Evolutionary conservation across 2,797 vertebrate species (phyloP).

Genomic region (Diplodus sargus): DNA sequence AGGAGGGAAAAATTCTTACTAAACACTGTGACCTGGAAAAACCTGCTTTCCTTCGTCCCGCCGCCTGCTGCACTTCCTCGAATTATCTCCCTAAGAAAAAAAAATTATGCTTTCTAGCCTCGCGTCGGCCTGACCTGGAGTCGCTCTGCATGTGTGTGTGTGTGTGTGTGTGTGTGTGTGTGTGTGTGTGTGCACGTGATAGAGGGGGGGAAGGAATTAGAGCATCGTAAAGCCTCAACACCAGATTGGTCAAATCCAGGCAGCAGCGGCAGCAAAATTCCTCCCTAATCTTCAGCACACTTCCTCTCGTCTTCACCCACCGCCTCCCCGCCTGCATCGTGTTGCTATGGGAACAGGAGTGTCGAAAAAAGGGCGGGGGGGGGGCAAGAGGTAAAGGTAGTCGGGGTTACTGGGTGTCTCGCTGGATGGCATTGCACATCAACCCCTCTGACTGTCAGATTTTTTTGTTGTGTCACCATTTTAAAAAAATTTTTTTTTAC

Average conservation of each 20-base stretch:
- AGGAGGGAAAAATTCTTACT: neutral
- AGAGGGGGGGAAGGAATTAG: constrained; percentile 68
- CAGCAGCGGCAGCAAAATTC: constrained; percentile 74
- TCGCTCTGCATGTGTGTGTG: constrained; percentile 34
- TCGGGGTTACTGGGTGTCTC: constrained; percentile 42
- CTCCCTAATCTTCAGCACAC: constrained; percentile 77
- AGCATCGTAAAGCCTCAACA: constrained; percentile 77
- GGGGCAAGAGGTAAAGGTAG: constrained; percentile 50
- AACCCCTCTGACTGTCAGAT: constrained; percentile 12
- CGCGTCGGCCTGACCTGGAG: constrained; percentile 58
- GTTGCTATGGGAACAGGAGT: constrained; percentile 78
- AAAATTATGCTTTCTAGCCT: constrained; percentile 59
- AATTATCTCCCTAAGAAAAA: constrained; percentile 53
- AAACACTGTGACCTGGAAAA: constrained; percentile 1
- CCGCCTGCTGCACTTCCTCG: constrained; percentile 24
- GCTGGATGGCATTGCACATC: constrained; percentile 33
- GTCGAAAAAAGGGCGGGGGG: neutral
- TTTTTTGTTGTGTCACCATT: neutral
- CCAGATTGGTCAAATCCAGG: constrained; percentile 81
- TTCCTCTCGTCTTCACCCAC: constrained; percentile 56
- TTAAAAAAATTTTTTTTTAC: neutral
- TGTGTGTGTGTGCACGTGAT: constrained; percentile 40
- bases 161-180: constrained; percentile 54
- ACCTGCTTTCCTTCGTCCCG: constrained; percentile 7
- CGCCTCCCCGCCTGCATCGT: constrained; percentile 54